Evolutionary conservation across 1,140 invertebrate genomes (phyloP), one percentile per base, ranked within the genome.

Genomic region (Apis florea): DNA sequence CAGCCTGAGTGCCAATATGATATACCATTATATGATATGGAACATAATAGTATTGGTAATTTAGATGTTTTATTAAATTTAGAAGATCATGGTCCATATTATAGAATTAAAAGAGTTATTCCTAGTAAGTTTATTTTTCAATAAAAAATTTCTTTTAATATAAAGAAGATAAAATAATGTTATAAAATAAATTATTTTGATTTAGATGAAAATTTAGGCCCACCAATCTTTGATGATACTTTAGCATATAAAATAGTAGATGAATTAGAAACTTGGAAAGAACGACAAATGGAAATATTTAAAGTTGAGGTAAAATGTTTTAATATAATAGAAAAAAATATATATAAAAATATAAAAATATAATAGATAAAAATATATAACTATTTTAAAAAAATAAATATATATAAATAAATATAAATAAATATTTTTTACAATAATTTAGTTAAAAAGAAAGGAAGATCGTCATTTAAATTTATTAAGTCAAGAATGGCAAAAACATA

Each of bases 221-320:
- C 94, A 19, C 91, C 92, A 31, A 92, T 94, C 78, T 82, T 94
- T 17, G 92, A 94, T 74, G 94, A 94, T 53, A 90, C 90, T 80
- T 90, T 94, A 68, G 91, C 91, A 2, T 92, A 94, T 40, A 94
- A 94, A 91, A 94, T 94, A 83, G 91, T 95, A 21, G 90, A 93
- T 40, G 94, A 95, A 73, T 90, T 95, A 9, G 94, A 95, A 89
- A 92, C 91, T 6, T 95, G 94, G 94, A 95, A 94, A 86, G 93
- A 94, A 83, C 88, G 86, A 49, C 93, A 94, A 80, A 93, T 94
- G 74, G 92, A 93, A 85, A 89, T 93, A 79, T 95, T 95, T 84
- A 89, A 85, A 81, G 80, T 85, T 26, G 92, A 94, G 88, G 93
- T 94, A 89, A 86, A 82, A n/a, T 51, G 24, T 71, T 13, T 63